Evolutionary conservation across 2,797 vertebrate genomes (phyloP), one percentile per base, ranked within the genome.

Genomic region (Hippopotamyrus pictus): DNA sequence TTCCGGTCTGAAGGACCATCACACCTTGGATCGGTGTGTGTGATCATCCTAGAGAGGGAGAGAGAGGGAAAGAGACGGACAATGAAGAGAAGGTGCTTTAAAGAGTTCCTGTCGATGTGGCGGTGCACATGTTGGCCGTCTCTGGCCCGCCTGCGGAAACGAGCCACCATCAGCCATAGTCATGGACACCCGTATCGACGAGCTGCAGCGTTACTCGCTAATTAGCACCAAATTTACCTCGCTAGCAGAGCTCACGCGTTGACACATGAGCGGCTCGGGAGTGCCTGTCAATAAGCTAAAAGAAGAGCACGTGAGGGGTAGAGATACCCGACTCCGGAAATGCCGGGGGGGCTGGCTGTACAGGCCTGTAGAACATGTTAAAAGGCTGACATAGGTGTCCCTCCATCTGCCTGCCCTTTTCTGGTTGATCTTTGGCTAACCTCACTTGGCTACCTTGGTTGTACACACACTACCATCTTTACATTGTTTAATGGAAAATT

Each of bases 161-260:
- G 93, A 94, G 8, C 5, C 48, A 95, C 96, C 95, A 96, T 96
- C 96, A 96, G 94, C 96, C 91, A 89, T 95, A 91, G 90, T 96
- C 92, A 89, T 95, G 90, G 94, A 95, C 96, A 96, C 95, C 91
- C 92, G 97, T 96, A 97, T 97, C 96, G 96, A 98, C 97, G 95
- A 95, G 94, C 96, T 96, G 9, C 96, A 94, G 95, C 3, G 1
- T 94, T 95, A 89, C 94, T 93, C 53, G 93, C 96, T 97, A 96
- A 97, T 97, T 96, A 97, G 96, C 95, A 93, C 91, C 86, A 82
- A 94, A 93, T 92, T 91, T 94, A 94, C 94, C 93, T 95, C 51
- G 65, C 93, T 92, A 76, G 93, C 92, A 5, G 86, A 4, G 7
- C 89, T 65, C 91, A 25, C 93, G 91, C 92, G 91, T 92, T 92